Conservation (phyloP, 1,140 invertebrate genomes). For the Laodelphax striatellus region DNA sequence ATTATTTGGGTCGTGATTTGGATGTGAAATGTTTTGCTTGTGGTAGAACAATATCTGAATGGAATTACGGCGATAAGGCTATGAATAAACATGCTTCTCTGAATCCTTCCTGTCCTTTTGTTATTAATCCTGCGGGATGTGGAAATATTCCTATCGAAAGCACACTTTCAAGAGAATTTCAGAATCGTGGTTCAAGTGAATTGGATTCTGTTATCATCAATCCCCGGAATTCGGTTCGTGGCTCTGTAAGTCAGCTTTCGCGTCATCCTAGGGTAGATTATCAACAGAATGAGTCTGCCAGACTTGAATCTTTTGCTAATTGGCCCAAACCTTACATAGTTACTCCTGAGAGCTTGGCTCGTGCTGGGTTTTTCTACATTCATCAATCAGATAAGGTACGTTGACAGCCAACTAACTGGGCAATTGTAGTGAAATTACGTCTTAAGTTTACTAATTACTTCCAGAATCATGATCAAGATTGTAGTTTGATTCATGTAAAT, state of each 20-base stretch:
- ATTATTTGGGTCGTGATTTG: constrained; percentile 49
- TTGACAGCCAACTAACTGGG: too few species aligned
- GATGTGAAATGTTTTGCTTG: constrained; percentile 69
- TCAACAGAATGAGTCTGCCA: constrained; percentile 32
- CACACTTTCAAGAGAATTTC: neutral
- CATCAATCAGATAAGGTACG: constrained; percentile 38
- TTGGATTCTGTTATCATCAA: neutral
- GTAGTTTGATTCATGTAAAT: too few species aligned
- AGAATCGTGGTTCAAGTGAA: constrained; percentile 15
- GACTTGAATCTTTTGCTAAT: constrained; percentile 45
- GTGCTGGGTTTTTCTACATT: constrained; percentile 73
- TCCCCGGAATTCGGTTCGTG: neutral
- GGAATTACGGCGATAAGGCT: constrained; percentile 58
- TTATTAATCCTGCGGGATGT: constrained; percentile 45
- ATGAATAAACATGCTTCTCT: constrained; percentile 35
- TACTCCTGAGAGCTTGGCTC: constrained; percentile 55
- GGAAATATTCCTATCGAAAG: constrained; percentile 46
- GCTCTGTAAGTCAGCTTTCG: neutral
- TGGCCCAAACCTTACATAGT: constrained; percentile 51
- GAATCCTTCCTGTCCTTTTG: constrained; percentile 59
- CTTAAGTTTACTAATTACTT: too few species aligned
- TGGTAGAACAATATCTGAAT: constrained; percentile 52
- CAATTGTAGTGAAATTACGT: too few species aligned
- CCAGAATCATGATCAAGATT: too few species aligned
- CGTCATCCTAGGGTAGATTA: neutral